These are phyloP conservation scores for Cremastobaeus sp. DNA, from an alignment of 2,888 invertebrate species.

Conservation along the genomic window DNA sequence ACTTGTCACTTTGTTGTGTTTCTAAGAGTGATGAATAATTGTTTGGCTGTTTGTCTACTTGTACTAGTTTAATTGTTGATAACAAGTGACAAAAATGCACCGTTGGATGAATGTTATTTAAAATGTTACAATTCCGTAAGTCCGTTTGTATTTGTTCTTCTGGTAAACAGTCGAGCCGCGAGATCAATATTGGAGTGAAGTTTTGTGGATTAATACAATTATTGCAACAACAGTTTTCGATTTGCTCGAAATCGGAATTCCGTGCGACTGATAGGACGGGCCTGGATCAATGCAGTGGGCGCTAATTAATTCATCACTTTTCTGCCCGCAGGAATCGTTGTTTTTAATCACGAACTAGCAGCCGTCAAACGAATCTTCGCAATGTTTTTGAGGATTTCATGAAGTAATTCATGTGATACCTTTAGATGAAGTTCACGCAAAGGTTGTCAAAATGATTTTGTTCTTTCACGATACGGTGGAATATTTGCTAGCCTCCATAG, in stretches of 20 bases:
- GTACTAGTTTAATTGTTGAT: constrained; percentile 7
- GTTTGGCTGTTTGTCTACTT: not conserved
- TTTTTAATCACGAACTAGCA: not conserved
- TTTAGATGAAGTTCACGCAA: too few species aligned
- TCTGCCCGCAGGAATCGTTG: constrained; percentile 8
- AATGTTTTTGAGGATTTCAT: constrained; percentile 34
- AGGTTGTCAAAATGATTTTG: constrained; percentile 38
- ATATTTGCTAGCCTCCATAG: constrained; percentile 48
- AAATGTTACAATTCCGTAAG: constrained; percentile 24
- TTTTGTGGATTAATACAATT: not conserved
- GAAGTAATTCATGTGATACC: not conserved
- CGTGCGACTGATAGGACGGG: not conserved
- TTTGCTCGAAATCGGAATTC: not conserved
- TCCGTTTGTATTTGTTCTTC: too few species aligned
- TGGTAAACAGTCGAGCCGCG: too few species aligned
- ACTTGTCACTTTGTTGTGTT: constrained; percentile 33
- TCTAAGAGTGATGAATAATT: constrained; percentile 20
- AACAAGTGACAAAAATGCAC: constrained; percentile 15
- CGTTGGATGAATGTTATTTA: constrained; percentile 4
- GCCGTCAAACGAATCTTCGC: constrained; percentile 1
- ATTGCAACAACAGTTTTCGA: not conserved
- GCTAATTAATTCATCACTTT: not conserved
- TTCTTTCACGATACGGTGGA: constrained; percentile 56
- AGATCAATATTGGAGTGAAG: not conserved
- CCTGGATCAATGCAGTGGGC: not conserved